Evolutionary conservation across 2,113 vertebrate genomes (phyloP).

Genomic region (Caranx melampygus): DNA sequence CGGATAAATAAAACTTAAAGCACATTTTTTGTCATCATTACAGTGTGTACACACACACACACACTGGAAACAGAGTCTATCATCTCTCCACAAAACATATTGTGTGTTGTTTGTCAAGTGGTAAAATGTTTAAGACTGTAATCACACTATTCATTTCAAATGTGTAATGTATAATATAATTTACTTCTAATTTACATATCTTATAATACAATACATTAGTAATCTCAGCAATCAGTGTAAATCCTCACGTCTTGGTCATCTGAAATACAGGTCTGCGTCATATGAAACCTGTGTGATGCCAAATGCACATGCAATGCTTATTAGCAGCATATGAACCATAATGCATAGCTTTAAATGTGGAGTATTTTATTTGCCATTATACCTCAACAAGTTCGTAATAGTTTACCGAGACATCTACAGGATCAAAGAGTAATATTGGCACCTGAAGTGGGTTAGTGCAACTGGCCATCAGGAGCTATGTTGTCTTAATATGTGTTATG

Average conservation of each 20-base stretch:
- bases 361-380: not conserved
- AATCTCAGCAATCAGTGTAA: not conserved
- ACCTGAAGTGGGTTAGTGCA: not conserved
- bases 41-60: not conserved
- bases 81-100: conserved; percentile 3
- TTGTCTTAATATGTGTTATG: not conserved
- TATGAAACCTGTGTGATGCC: not conserved
- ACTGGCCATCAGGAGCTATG: not conserved
- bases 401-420: not conserved
- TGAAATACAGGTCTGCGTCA: not conserved
- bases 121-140: not conserved
- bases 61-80: not conserved
- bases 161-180: not conserved
- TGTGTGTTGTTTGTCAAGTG: not conserved
- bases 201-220: too few relatives aligned
- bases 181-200: too few relatives aligned
- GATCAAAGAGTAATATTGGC: not conserved
- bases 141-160: too few relatives aligned
- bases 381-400: not conserved
- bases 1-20: conserved; percentile 10
- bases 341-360: not conserved
- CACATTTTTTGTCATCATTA: not conserved
- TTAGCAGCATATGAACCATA: not conserved
- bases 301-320: not conserved
- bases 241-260: not conserved